Evolutionary conservation across 1,140 invertebrate species (phyloP).

Genomic region (Hycleus cichorii): DNA sequence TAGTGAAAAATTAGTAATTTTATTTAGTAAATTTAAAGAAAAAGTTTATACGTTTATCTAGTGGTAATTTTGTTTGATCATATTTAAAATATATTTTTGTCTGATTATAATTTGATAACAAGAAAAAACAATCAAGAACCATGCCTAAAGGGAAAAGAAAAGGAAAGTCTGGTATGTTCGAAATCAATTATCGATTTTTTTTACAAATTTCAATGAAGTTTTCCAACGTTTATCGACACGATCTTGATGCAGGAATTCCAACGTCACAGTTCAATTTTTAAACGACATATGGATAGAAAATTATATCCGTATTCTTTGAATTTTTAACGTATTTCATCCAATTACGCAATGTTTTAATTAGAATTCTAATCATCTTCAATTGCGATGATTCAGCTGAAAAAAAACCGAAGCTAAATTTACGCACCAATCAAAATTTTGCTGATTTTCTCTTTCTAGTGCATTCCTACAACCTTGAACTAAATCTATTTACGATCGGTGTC

Average conservation of each 20-base stretch:
- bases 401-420: too few species aligned
- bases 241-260: background rate
- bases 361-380: too few species aligned
- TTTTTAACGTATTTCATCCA: too few species aligned
- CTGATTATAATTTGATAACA: background rate
- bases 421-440: too few species aligned
- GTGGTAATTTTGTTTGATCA: background rate
- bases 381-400: too few species aligned
- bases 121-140: conserved; percentile 21
- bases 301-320: too few species aligned
- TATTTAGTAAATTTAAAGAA: conserved; percentile 38
- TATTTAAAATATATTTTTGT: background rate
- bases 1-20: conserved; percentile 37
- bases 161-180: conserved; percentile 38
- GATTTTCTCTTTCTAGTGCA: too few species aligned
- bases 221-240: background rate
- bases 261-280: background rate
- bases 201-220: background rate
- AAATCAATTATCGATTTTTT: background rate
- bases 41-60: conserved; percentile 20
- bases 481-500: too few species aligned
- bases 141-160: conserved; percentile 42
- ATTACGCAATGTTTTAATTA: too few species aligned
- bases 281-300: background rate
- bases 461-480: too few species aligned